Base-by-base conservation (phyloP, 2,888 invertebrate genomes). In the Habroteleia sp. region DNA sequence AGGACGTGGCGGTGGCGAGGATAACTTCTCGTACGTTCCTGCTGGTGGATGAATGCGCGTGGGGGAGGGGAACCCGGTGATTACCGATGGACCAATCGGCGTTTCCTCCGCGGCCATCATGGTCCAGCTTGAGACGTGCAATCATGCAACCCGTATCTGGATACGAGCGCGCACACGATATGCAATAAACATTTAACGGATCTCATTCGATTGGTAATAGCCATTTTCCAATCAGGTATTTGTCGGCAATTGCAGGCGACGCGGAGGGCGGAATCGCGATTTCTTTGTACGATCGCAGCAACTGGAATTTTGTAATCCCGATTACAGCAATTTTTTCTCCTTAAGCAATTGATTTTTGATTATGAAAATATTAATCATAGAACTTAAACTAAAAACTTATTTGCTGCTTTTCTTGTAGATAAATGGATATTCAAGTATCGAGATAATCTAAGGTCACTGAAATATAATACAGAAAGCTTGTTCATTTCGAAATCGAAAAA, bases 81-180 rank as follows among this genome's bases (percentile, higher is more conserved):
- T 88, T 88, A 87, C 81, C 81, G 81, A 79, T 81, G 84, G 83
- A 86, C 88, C 88, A 88, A 88, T 88, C 84, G 86, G 84, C 79
- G 85, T 82, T 83, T 83, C 80, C 82, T 80, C 80, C 86, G 88
- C 88, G 87, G 88, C 88, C 88, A 88, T 88, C 85, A 87, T 87
- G 87, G 84, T 87, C 87, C 87, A 83, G 81, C 80, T 79, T 80
- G 84, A 87, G 88, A 87, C 87, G 87, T 88, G 87, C 87, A 88
- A 88, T 88, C 88, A 87, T 81, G 84, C 83, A 79, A 78, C 76
- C 79, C 80, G 52, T 39, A 58, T 74, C 74, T 66, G 31, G 65
- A 74, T 66, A 35, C 44, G 35, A 50, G 35, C 48, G 48, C 42
- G 13, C 23, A 39, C 52, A 10, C 35, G 71, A 72, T 48, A 56